Evolutionary conservation across 1,140 invertebrate species (phyloP).

Genomic region (Oncopodura yosiiana): DNA sequence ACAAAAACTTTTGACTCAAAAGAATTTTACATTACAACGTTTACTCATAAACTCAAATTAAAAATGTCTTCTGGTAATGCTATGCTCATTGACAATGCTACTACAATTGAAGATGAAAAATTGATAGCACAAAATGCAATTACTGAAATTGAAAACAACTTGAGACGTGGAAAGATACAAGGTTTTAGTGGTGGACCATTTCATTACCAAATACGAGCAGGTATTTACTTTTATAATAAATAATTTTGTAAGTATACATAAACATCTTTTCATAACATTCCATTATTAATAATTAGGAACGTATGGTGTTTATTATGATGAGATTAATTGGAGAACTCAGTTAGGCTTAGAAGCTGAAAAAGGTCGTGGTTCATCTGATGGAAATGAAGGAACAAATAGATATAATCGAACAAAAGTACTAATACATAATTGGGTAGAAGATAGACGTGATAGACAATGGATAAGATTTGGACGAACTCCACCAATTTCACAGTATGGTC

Average conservation of each 20-base stretch:
- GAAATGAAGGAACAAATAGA: not conserved
- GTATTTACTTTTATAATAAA: not conserved
- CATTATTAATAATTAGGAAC: constrained; percentile 2
- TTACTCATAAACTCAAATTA: no score
- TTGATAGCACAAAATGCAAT: no score
- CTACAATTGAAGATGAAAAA: no score
- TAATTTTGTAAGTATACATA: not conserved
- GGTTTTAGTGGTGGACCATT: not conserved
- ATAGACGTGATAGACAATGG: constrained; percentile 1
- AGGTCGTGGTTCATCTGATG: not conserved
- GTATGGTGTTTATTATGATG: constrained; percentile 26
- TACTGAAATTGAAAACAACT: no score
- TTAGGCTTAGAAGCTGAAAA: constrained; percentile 3
- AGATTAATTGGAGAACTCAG: constrained; percentile 19
- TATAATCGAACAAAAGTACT: constrained; percentile 11
- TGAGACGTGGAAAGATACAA: no score
- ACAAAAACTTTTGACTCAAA: no score
- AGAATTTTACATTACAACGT: no score
- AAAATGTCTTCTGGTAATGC: no score
- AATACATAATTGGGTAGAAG: constrained; percentile 23
- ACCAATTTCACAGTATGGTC: constrained; percentile 15
- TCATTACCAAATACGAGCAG: not conserved
- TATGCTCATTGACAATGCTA: no score
- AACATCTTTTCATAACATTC: not conserved
- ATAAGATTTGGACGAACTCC: constrained; percentile 3